phyloP scores from a whole-genome alignment of 2,113 vertebrate genomes.

The Rhagologus leucostigma region DNA sequence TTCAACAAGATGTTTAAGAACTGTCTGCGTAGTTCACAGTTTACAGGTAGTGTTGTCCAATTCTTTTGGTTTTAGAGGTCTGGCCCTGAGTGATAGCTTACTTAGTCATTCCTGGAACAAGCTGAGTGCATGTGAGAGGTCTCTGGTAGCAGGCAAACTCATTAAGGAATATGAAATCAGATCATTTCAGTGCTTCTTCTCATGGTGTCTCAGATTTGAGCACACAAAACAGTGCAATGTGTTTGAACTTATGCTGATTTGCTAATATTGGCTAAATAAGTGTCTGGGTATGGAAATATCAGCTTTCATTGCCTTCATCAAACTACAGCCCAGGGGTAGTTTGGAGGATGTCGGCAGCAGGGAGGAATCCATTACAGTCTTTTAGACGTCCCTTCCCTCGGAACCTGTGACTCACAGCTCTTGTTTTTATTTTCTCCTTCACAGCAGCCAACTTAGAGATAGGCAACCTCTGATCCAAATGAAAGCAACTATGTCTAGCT shows the following conservation, averaged over 20 bases:
- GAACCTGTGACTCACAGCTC: conserved; percentile 32
- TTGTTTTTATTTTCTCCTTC: conserved; percentile 36
- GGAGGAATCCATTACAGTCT: neutral
- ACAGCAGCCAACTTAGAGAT: conserved; percentile 3
- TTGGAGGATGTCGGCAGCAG: neutral
- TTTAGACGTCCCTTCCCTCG: neutral
- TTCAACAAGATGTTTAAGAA: neutral
- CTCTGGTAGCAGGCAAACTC: neutral
- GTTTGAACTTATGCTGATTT: neutral
- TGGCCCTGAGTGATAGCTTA: neutral
- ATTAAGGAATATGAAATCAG: neutral
- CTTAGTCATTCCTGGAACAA: neutral
- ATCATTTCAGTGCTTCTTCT: neutral
- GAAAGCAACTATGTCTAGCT: conserved; percentile 11
- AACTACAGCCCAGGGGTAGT: neutral
- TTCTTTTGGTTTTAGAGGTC: neutral
- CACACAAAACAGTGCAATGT: neutral
- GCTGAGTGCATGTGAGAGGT: neutral
- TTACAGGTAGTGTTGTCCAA: neutral
- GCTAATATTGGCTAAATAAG: neutral
- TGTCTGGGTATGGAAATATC: neutral
- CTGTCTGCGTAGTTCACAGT: no score
- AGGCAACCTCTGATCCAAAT: conserved; percentile 37
- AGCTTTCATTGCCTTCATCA: neutral
- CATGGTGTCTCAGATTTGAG: neutral